phyloP scores from a whole-genome alignment of 2,888 invertebrate species.

The Crepidodera aurea region DNA sequence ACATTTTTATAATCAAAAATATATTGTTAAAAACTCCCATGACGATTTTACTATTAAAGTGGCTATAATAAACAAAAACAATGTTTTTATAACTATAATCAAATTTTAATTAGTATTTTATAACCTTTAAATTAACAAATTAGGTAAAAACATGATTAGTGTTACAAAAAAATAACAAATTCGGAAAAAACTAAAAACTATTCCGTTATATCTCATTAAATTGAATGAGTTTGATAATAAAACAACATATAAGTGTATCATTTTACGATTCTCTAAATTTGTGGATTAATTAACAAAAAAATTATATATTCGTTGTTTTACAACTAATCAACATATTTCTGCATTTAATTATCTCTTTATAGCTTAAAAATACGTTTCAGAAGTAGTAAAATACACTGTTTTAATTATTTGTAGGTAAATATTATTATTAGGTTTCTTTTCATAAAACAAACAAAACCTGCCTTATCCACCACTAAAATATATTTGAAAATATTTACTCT shows the following conservation, averaged over 20 bases:
- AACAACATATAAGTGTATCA: background rate
- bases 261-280: constrained; percentile 5
- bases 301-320: background rate
- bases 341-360: background rate
- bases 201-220: background rate
- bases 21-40: background rate
- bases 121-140: constrained; percentile 2
- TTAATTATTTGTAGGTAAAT: too few species aligned
- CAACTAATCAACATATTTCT: background rate
- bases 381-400: background rate
- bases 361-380: background rate
- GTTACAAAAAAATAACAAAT: background rate
- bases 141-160: background rate
- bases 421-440: too few species aligned
- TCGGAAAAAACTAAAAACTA: background rate
- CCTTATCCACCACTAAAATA: too few species aligned
- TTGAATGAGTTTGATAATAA: background rate
- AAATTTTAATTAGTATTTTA: background rate
- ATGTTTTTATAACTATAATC: background rate
- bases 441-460: too few species aligned
- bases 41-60: background rate
- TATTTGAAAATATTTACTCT: too few species aligned
- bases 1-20: too few species aligned
- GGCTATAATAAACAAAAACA: background rate
- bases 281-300: constrained; percentile 6